Conservation (phyloP, 2,113 vertebrate genomes). For the Fulica atra region DNA sequence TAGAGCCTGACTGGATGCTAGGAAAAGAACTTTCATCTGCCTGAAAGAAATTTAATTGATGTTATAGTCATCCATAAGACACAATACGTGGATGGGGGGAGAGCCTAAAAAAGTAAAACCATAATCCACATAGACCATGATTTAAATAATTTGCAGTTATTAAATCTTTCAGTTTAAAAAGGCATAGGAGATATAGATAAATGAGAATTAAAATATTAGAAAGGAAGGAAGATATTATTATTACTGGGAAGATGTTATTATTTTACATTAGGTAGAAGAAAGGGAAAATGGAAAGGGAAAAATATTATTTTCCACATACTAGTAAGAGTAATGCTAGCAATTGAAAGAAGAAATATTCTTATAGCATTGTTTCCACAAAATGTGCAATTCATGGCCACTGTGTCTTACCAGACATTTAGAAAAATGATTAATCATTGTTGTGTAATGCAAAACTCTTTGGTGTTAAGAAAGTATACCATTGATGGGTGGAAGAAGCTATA, state of each 20-base stretch:
- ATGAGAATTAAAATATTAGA: background rate
- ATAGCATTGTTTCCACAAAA: background rate
- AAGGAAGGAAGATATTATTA: background rate
- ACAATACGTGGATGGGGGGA: background rate
- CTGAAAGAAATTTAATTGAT: background rate
- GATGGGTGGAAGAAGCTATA: background rate
- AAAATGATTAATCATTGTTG: background rate
- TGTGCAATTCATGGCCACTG: background rate
- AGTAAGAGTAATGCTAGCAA: background rate
- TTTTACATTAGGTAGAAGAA: background rate
- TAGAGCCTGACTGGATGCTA: background rate
- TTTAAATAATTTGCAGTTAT: background rate
- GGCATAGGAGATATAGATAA: background rate
- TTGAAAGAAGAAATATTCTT: background rate
- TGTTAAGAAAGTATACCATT: background rate
- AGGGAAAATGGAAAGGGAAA: background rate
- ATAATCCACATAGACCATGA: background rate
- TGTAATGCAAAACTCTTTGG: background rate
- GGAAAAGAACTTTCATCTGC: background rate
- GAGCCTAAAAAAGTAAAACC: background rate
- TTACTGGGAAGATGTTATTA: background rate
- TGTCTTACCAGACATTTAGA: background rate
- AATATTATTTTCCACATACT: background rate
- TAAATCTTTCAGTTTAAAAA: background rate
- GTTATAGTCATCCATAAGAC: background rate